phyloP scores from a whole-genome alignment of 2,888 invertebrate genomes.

The Nomada fucata region DNA sequence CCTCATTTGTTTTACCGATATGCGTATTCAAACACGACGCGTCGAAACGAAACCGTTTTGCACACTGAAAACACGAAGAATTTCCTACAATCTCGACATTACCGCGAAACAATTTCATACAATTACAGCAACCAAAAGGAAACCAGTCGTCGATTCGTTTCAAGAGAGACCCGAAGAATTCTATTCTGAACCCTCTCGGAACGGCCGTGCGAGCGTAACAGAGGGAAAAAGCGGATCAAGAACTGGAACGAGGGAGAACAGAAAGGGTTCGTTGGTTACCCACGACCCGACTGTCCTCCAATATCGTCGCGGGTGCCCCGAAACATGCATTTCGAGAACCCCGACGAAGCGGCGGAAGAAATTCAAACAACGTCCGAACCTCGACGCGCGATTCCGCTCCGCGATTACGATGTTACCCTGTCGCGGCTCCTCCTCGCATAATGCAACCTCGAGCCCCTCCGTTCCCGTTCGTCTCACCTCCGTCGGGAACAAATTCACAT shows the following conservation, averaged over 20 bases:
- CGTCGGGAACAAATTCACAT: constrained; percentile 36
- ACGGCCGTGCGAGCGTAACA: background rate
- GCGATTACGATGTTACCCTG: constrained; percentile 18
- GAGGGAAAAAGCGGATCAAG: background rate
- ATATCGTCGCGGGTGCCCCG: background rate
- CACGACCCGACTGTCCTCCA: background rate
- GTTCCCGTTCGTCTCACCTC: no score
- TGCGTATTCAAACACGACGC: no score
- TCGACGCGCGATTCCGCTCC: background rate
- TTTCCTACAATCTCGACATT: background rate
- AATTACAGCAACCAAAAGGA: background rate
- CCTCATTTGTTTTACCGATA: no score
- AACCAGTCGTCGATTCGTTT: background rate
- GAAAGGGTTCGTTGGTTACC: background rate
- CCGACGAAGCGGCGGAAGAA: background rate
- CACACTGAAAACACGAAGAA: no score
- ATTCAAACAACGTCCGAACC: background rate
- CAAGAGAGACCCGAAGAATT: background rate
- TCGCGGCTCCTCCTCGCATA: background rate
- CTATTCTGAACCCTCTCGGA: background rate
- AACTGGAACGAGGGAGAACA: background rate
- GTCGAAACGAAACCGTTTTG: no score
- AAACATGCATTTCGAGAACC: constrained; percentile 3
- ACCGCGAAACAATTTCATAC: background rate
- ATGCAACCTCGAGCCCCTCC: no score